Evolutionary conservation across 2,113 vertebrate genomes (phyloP).

Genomic region (Ageneiosus marmoratus): DNA sequence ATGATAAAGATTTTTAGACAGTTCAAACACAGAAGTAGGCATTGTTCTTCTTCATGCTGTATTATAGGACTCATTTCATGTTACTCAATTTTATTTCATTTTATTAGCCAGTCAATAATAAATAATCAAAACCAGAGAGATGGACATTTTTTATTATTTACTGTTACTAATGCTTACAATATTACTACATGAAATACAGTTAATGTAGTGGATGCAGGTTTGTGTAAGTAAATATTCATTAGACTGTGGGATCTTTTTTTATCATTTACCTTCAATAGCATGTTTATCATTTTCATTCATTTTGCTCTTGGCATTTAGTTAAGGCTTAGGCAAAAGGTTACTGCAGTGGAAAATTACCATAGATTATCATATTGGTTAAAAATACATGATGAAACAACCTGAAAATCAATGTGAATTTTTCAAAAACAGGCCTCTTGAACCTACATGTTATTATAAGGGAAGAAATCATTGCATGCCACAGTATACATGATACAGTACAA

Average conservation of each 20-base stretch:
- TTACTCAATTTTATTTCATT: slow-evolving; percentile 1
- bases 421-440: background rate
- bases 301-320: slow-evolving; percentile 6
- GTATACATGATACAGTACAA: background rate
- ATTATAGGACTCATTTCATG: background rate
- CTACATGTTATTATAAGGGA: slow-evolving; percentile 6
- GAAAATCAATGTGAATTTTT: background rate
- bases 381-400: background rate
- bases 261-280: background rate
- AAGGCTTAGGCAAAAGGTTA: slow-evolving; percentile 9
- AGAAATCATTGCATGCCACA: background rate
- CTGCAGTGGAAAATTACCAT: background rate
- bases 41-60: slow-evolving; percentile 9
- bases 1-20: background rate
- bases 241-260: background rate
- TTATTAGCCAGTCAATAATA: slow-evolving; percentile 18
- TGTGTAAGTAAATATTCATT: background rate
- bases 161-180: too few relatives aligned
- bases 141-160: too few relatives aligned
- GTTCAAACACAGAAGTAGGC: background rate
- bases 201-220: too few relatives aligned
- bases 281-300: background rate
- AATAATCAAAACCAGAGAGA: background rate
- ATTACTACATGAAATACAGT: too few relatives aligned
- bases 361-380: slow-evolving; percentile 9